Percentiles rank a stretch among this genome's conserved stretches.
Conservation (phyloP, 2,113 vertebrate genomes). For the Panthera leo region DNA sequence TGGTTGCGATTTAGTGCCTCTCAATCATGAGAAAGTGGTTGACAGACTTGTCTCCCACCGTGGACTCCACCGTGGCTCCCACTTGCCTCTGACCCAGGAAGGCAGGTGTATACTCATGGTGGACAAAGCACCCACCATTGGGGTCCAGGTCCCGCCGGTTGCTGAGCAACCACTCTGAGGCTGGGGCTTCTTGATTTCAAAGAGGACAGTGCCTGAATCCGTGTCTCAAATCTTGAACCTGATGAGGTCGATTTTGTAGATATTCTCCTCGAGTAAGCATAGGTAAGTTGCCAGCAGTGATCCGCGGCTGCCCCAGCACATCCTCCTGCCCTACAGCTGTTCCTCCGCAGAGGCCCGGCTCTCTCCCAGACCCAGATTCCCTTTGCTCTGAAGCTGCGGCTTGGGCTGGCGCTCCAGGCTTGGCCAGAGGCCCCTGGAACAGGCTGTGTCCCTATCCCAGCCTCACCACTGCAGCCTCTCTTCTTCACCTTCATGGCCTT, state of each 20-base stretch:
- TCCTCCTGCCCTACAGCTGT: slow-evolving; percentile 88
- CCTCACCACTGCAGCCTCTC: slow-evolving; percentile 65
- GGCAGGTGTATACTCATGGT: slow-evolving; percentile 97
- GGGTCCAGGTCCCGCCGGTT: slow-evolving; percentile 92
- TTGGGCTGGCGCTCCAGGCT: slow-evolving; percentile 79
- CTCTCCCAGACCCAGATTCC: slow-evolving; percentile 81
- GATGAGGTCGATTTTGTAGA: slow-evolving; percentile 98
- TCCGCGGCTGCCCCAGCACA: slow-evolving; percentile 93
- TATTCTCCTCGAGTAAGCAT: slow-evolving; percentile 95
- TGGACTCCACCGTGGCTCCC: slow-evolving; percentile 98
- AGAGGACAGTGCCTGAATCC: slow-evolving; percentile 96
- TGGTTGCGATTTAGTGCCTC: slow-evolving; percentile 97
- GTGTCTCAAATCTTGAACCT: slow-evolving; percentile 99
- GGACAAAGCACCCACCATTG: slow-evolving; percentile 95
- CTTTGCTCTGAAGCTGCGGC: slow-evolving; percentile 81
- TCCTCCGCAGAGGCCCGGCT: slow-evolving; percentile 81
- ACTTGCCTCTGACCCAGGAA: slow-evolving; percentile 96
- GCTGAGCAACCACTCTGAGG: slow-evolving; percentile 87
- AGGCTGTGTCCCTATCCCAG: slow-evolving; percentile 70
- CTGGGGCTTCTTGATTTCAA: slow-evolving; percentile 97
- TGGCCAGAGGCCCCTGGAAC: slow-evolving; percentile 87
- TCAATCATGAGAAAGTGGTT: slow-evolving; percentile 99
- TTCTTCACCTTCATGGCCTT: slow-evolving; percentile 85
- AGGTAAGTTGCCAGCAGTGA: slow-evolving; percentile 95
- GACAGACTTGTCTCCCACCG: slow-evolving; percentile 95